phyloP scores from a whole-genome alignment of 2,888 invertebrate genomes.

The Mystacides longicornis region DNA sequence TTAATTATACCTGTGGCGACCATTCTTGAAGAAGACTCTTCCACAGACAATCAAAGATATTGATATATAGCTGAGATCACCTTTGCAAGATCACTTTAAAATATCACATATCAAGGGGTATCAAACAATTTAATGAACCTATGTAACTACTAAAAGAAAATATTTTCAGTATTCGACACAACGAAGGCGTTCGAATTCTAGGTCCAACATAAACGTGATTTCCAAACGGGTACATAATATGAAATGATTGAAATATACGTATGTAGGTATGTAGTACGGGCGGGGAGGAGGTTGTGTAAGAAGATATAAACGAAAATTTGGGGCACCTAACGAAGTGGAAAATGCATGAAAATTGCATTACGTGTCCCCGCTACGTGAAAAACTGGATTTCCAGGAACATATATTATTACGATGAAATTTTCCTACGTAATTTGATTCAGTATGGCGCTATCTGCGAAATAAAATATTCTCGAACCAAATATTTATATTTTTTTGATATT shows the following conservation, averaged over 20 bases:
- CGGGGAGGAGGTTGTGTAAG: not conserved
- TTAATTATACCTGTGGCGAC: too few relatives aligned
- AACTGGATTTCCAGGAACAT: not conserved
- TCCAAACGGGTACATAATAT: not conserved
- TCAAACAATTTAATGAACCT: too few relatives aligned
- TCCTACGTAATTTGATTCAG: not conserved
- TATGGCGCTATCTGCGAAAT: not conserved
- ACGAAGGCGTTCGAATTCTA: too few relatives aligned
- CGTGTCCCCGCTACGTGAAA: conserved; percentile 2
- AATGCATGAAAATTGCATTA: conserved; percentile 20
- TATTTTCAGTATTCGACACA: too few relatives aligned
- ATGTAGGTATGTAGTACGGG: not conserved
- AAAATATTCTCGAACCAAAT: not conserved
- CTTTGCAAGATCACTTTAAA: too few relatives aligned
- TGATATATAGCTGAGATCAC: too few relatives aligned
- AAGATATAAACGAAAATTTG: conserved; percentile 7
- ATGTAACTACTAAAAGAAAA: too few relatives aligned
- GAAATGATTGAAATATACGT: not conserved
- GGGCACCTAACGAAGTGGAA: conserved; percentile 15
- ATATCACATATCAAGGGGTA: too few relatives aligned
- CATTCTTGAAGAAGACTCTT: too few relatives aligned
- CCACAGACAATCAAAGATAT: too few relatives aligned
- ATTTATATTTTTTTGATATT: not conserved
- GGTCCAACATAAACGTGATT: not conserved
- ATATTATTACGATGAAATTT: not conserved